Percentiles rank a stretch among this genome's conserved stretches.
Conservation (phyloP, 2,888 invertebrate species). For the Amiota minor region DNA sequence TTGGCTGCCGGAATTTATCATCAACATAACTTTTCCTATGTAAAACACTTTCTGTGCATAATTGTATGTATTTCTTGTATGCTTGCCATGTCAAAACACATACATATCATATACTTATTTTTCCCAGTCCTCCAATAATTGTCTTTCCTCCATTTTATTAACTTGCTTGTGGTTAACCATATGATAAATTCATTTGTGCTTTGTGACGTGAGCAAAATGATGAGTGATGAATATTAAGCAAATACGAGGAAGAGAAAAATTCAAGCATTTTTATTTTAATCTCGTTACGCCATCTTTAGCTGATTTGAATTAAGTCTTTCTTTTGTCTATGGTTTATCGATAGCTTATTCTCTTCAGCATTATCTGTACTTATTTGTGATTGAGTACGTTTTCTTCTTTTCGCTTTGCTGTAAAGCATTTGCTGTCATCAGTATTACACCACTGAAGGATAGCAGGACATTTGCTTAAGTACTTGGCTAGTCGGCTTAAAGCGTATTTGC, state of each 20-base stretch:
- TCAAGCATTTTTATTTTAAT: background rate
- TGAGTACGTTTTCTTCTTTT: background rate
- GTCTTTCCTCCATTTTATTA: conserved; percentile 12
- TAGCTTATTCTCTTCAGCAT: conserved; percentile 13
- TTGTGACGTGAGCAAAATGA: conserved; percentile 17
- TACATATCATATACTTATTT: background rate
- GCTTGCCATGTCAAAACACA: conserved; percentile 58
- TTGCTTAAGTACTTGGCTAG: conserved; percentile 14
- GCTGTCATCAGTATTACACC: conserved; percentile 31
- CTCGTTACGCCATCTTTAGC: background rate
- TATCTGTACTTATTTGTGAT: conserved; percentile 17
- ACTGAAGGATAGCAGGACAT: conserved; percentile 3
- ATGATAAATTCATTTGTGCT: conserved; percentile 31
- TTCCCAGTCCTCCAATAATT: background rate
- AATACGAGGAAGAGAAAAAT: background rate
- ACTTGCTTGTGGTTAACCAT: background rate
- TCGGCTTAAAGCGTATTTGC: conserved; percentile 3
- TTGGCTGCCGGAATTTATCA: conserved; percentile 7
- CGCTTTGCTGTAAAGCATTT: conserved; percentile 19
- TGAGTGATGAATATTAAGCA: conserved; percentile 16
- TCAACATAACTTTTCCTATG: background rate
- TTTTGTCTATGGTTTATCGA: conserved; percentile 17
- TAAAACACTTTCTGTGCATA: conserved; percentile 14
- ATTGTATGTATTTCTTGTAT: conserved; percentile 48
- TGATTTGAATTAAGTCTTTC: background rate